Evolutionary conservation across 2,797 vertebrate genomes (phyloP).

Genomic region (Luscinia luscinia): DNA sequence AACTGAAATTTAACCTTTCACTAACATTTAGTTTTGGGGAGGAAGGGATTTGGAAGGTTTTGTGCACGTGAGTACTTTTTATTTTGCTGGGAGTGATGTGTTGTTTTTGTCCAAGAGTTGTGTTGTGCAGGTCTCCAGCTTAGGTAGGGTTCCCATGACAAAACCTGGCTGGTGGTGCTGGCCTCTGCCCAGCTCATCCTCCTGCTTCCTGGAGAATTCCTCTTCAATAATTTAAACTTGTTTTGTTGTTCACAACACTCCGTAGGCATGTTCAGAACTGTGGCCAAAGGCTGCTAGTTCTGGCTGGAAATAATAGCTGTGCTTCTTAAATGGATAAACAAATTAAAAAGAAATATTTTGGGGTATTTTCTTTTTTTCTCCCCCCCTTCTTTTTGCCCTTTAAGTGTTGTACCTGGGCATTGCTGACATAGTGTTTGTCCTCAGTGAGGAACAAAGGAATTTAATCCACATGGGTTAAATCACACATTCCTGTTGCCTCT

Average conservation of each 20-base stretch:
- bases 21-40: neutral
- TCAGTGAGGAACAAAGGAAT: neutral
- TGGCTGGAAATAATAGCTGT: neutral
- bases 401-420: neutral
- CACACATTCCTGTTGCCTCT: neutral
- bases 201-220: neutral
- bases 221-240: neutral
- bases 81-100: neutral
- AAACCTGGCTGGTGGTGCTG: neutral
- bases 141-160: neutral
- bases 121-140: neutral
- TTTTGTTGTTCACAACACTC: neutral
- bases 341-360: neutral
- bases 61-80: neutral
- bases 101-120: neutral
- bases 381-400: neutral
- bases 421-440: neutral
- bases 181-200: neutral
- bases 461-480: neutral
- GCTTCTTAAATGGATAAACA: neutral
- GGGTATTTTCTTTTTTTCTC: fast-evolving
- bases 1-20: neutral
- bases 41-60: neutral
- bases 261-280: neutral
- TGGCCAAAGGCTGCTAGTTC: neutral